phyloP scores from a whole-genome alignment of 2,888 invertebrate species.

The Xanthorhoe designata region DNA sequence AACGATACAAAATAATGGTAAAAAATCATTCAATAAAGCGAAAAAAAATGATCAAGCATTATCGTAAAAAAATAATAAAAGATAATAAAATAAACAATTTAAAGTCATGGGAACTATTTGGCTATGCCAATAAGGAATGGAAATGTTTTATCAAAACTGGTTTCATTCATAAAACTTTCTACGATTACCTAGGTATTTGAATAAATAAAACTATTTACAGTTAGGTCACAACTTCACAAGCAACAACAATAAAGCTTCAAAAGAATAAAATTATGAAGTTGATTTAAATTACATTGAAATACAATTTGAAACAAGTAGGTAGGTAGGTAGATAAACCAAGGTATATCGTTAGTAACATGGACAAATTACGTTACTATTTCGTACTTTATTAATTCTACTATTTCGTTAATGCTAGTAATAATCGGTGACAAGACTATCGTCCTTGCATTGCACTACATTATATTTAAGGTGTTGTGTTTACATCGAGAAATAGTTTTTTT shows the following conservation, averaged over 20 bases:
- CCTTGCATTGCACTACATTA: too few relatives aligned
- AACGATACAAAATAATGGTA: conserved; percentile 5
- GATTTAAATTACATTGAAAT: not conserved
- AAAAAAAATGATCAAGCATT: not conserved
- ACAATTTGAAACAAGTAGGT: too few relatives aligned
- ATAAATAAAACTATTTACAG: not conserved
- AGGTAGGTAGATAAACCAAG: too few relatives aligned
- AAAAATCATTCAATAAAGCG: conserved; percentile 2
- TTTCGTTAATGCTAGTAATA: too few relatives aligned
- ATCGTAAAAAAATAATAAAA: not conserved
- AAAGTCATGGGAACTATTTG: conserved; percentile 10
- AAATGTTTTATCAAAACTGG: conserved; percentile 14
- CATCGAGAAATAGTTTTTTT: too few relatives aligned
- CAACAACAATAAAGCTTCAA: not conserved
- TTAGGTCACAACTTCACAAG: not conserved
- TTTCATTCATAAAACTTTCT: conserved; percentile 19
- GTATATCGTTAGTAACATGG: too few relatives aligned
- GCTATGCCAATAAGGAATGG: conserved; percentile 7
- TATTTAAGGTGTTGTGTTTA: too few relatives aligned
- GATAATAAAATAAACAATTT: conserved; percentile 9
- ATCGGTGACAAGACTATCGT: too few relatives aligned
- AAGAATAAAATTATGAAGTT: not conserved
- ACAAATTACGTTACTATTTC: too few relatives aligned
- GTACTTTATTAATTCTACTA: too few relatives aligned
- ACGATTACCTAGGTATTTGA: not conserved